A percentile compares a stretch with the other conserved stretches of the same genome.
Evolutionary conservation across 2,888 invertebrate genomes (phyloP).

Genomic region (Norana najaformis): DNA sequence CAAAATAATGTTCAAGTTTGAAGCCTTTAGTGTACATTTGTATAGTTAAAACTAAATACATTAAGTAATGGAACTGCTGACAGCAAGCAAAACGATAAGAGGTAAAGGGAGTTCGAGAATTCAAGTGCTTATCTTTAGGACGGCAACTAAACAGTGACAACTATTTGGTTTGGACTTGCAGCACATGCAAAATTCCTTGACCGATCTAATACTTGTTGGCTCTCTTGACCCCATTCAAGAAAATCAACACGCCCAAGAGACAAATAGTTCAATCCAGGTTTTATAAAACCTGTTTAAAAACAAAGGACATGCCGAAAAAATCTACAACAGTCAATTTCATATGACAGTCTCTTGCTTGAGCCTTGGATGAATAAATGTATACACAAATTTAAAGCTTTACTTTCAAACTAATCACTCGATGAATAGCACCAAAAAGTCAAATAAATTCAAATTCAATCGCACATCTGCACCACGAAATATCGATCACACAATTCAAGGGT

Average conservation of each 20-base stretch:
- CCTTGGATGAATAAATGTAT: neutral
- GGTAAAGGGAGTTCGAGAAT: no score
- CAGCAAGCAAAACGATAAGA: no score
- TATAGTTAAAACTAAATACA: no score
- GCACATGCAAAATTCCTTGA: neutral
- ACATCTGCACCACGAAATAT: neutral
- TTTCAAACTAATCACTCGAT: neutral
- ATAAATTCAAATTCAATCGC: neutral
- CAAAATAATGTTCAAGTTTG: no score
- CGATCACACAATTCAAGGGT: neutral
- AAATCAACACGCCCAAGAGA: neutral
- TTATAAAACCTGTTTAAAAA: neutral
- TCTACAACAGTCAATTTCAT: neutral
- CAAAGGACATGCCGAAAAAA: neutral
- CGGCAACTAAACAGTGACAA: no score
- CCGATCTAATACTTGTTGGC: neutral
- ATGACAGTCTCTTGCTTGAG: neutral
- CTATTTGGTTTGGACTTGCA: neutral
- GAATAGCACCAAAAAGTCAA: constrained; percentile 13
- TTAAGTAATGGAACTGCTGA: no score
- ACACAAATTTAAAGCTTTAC: neutral
- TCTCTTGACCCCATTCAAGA: neutral
- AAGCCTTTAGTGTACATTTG: no score
- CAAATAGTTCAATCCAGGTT: neutral
- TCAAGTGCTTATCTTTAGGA: no score